A percentile compares a stretch with the other conserved stretches of the same genome.
Evolutionary conservation across 2,113 vertebrate species (phyloP).

Genomic region (Pollimyrus isidori): DNA sequence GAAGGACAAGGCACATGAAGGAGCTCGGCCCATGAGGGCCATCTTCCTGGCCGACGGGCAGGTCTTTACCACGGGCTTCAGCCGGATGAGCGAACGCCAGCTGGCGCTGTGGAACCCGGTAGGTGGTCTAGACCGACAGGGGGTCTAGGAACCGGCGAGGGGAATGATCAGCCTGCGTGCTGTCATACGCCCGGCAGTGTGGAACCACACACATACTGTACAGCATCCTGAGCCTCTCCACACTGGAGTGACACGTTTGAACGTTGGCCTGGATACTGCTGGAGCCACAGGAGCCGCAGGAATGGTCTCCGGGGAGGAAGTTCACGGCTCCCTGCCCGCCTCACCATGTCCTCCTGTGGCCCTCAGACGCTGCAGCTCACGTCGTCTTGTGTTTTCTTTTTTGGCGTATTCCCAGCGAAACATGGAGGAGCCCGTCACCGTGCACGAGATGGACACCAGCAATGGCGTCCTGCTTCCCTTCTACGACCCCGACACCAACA

Average conservation of each 20-base stretch:
- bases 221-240: too few species aligned
- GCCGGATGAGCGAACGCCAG: slow-evolving; percentile 96
- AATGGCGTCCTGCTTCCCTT: slow-evolving; percentile 91
- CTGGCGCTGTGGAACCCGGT: slow-evolving; percentile 92
- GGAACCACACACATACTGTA: neutral
- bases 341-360: neutral
- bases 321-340: neutral
- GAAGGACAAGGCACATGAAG: slow-evolving; percentile 93
- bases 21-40: slow-evolving; percentile 87
- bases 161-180: neutral
- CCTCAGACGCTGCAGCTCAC: neutral
- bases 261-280: neutral
- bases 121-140: slow-evolving; percentile 24
- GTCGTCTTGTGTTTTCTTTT: too few species aligned
- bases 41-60: slow-evolving; percentile 90
- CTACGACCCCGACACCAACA: slow-evolving; percentile 87
- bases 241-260: neutral
- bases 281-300: neutral
- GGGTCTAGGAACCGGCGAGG: too few species aligned
- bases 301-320: neutral
- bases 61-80: slow-evolving; percentile 95
- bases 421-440: slow-evolving; percentile 89
- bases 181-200: neutral
- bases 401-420: slow-evolving; percentile 66
- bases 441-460: slow-evolving; percentile 96